Base-by-base conservation (phyloP, 2,888 invertebrate genomes). In the Petrolisthes manimaculis region DNA sequence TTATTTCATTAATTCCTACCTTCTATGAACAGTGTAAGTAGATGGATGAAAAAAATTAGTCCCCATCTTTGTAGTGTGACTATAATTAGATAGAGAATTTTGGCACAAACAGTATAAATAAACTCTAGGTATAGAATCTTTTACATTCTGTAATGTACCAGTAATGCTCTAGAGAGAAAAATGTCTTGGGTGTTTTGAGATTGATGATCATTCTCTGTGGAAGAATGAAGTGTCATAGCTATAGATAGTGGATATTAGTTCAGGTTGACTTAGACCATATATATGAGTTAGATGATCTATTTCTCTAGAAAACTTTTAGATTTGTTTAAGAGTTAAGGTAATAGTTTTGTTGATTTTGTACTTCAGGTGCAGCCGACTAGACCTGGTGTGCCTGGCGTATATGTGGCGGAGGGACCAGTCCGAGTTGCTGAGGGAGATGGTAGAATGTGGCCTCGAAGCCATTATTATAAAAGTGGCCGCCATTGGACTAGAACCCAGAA, bases 381-480 rank as follows among this genome's bases (percentile, higher is more conserved):
- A 96, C 92, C 94, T 99, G 92, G 95, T 96, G 91, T 96, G 97
- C 84, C 94, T 99, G 92, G 96, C 98, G 69, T 99, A 98, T 94
- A 94, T 99, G 91, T 99, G 99, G 99, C 95, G 97, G 93, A 94
- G 98, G 93, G 97, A 99, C 93, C 99, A 99, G 94, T 95, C 95
- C 92, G 97, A 98, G 93, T 94, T 99, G 91, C 94, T 99, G 89
- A 96, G 97, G 93, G 99, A 99, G 95, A 99, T 99, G 99, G 97
- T 99, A 92, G 95, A 95, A 92, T 96, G 96, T 93, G 96, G 96
- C 92, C 95, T 99, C 91, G 96, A 98, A 93, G 98, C 99, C 87
- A 96, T 99, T 92, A 95, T 99, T 90, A 98, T 99, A 92, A 99
- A 99, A 95, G 98, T 99, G 84, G 99, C 99, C 86, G 96, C 98